phyloP scores from a whole-genome alignment of 2,113 vertebrate species.

The Tamias sibiricus region DNA sequence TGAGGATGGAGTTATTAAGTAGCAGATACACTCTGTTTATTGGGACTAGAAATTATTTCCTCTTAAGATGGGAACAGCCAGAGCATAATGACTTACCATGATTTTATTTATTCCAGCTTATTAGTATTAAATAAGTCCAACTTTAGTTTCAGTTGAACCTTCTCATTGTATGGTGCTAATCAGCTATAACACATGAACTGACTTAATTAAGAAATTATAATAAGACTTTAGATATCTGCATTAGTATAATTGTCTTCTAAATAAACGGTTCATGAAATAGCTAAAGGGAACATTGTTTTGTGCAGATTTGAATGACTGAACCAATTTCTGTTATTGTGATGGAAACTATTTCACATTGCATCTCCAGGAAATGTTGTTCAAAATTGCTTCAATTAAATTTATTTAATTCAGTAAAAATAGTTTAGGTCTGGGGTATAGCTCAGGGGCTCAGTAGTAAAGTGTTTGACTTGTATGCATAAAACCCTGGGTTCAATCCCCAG shows the following conservation, averaged over 20 bases:
- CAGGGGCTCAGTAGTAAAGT: no score
- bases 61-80: not conserved
- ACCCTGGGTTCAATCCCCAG: no score
- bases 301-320: not conserved
- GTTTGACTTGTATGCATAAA: no score
- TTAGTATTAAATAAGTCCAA: not conserved
- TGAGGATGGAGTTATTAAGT: not conserved
- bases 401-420: not conserved
- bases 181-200: not conserved
- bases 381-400: not conserved
- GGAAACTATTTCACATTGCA: not conserved
- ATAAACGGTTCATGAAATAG: not conserved
- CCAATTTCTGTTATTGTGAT: not conserved
- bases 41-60: constrained; percentile 16
- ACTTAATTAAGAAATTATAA: not conserved
- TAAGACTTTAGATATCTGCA: not conserved
- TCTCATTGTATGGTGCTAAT: not conserved
- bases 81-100: not conserved
- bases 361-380: constrained; percentile 23
- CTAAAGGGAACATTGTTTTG: not conserved
- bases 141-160: not conserved
- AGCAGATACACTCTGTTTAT: not conserved
- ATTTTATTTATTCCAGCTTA: constrained; percentile 13
- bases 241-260: constrained; percentile 26
- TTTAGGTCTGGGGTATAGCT: not conserved